A percentile compares a stretch with the other conserved stretches of the same genome.
Evolutionary conservation across 2,797 vertebrate species (phyloP).

Genomic region (Chromis chromis): DNA sequence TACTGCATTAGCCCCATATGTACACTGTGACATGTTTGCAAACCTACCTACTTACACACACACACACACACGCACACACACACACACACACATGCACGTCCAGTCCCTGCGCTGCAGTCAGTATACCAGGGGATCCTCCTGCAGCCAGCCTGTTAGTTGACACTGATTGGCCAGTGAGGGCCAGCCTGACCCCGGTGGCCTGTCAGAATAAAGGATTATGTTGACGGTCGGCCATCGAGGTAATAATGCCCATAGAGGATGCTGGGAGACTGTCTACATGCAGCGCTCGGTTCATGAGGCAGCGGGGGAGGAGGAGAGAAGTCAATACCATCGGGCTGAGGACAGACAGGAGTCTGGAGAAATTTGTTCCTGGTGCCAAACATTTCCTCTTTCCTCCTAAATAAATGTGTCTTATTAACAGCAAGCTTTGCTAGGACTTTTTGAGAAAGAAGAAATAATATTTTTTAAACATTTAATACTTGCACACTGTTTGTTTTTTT

Average conservation of each 20-base stretch:
- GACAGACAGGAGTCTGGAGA: constrained; percentile 30
- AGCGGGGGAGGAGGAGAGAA: constrained; percentile 41
- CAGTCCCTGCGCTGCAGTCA: constrained; percentile 3
- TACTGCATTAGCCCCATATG: background rate
- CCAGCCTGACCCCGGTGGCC: constrained; percentile 59
- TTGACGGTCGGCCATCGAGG: constrained; percentile 71
- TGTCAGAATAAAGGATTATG: constrained; percentile 75
- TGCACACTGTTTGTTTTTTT: too few relatives aligned
- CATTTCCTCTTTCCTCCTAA: background rate
- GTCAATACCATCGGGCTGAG: background rate
- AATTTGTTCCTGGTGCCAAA: constrained; percentile 15
- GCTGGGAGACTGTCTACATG: constrained; percentile 61
- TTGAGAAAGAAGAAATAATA: background rate
- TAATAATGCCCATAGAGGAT: constrained; percentile 80
- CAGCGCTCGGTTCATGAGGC: constrained; percentile 42
- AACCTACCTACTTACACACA: background rate
- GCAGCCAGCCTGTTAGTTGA: constrained; percentile 65
- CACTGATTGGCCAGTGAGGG: constrained; percentile 76
- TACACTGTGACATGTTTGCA: background rate
- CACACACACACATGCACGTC: background rate
- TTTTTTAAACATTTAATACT: background rate
- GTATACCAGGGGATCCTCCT: constrained; percentile 32
- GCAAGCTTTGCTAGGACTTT: background rate
- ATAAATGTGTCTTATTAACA: constrained; percentile 6
- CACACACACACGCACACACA: constrained; percentile 9